Base-by-base conservation (phyloP, 2,888 invertebrate genomes). In the Stenchaetothrips biformis region DNA sequence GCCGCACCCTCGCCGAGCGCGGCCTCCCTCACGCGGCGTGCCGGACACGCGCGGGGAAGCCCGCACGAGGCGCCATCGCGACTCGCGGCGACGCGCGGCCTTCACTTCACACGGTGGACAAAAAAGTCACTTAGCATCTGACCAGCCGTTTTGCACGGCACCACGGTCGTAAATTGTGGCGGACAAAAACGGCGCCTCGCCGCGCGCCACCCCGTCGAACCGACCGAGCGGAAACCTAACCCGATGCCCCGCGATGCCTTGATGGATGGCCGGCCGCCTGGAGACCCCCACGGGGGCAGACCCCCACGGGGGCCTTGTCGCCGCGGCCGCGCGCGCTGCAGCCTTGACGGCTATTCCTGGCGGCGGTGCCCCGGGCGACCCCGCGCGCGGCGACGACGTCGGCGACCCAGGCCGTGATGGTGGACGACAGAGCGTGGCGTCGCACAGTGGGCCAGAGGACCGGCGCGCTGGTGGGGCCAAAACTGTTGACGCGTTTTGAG, bases 41-140 rank as follows among this genome's bases (percentile, higher is more conserved):
- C 53, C 13, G 53, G 53, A 53, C 13, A 16, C 53, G 53, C 53
- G 53, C 11, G 53, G 53, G 16, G 16, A 53, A 7, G 37, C 37
- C 37, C 37, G 37, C 37, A 37, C 37, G 37, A 37, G 37, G 37
- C 37, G 37, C 4, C 37, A 1, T 37, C 2, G 1, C 37, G n/a
- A n/a, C 37, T 37, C 37, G 37, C 37, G 37, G 37, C 37, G 2
- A 2, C 37, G 37, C 37, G 37, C 37, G 37, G 37, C 37, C 37
- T 37, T 37, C 37, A 37, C 37, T 37, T 37, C 37, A 1, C 2
- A 4, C 37, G 37, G 4, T 4, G 37, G 37, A 37, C 37, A 25
- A 74, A 74, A 74, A 74, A 74, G 67, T 74, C 67, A 74, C 21
- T 74, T 74, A 74, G 21, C 67, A 74, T 74, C 67, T 74, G 67